Evolutionary conservation across 2,888 invertebrate species (phyloP).

Genomic region (Ctena decussata): DNA sequence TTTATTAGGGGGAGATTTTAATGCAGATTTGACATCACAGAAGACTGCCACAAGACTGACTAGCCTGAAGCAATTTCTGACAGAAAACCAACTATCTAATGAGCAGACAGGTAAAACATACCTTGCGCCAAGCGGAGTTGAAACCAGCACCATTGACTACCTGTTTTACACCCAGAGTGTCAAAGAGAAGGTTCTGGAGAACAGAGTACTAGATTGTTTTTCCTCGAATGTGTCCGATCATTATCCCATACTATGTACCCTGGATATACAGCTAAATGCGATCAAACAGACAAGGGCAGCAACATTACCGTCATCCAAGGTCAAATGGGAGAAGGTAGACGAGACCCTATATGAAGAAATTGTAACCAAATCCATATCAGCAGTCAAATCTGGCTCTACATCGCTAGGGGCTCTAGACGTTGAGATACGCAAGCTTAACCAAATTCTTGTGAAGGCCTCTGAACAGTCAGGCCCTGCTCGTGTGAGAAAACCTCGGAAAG

Average conservation of each 20-base stretch:
- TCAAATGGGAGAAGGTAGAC: constrained; percentile 10
- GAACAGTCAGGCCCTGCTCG: neutral
- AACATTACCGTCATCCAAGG: neutral
- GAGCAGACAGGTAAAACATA: neutral
- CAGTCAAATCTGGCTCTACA: neutral
- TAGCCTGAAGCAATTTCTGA: neutral
- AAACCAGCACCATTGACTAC: neutral
- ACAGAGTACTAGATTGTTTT: neutral
- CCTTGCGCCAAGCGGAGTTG: neutral
- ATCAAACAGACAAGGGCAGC: neutral
- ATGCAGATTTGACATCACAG: neutral
- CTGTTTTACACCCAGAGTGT: neutral
- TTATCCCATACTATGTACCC: neutral
- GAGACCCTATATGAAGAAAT: neutral
- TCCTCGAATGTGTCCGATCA: neutral
- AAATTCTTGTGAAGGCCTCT: neutral
- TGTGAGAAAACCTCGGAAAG: neutral
- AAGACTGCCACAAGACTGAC: neutral
- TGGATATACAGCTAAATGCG: neutral
- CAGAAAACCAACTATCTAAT: neutral
- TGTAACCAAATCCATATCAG: neutral
- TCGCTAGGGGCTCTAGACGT: neutral
- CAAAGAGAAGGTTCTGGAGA: neutral
- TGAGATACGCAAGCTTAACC: neutral
- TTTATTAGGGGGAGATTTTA: neutral